Conservation (phyloP, 2,113 vertebrate species). For the Myotis yumanensis region DNA sequence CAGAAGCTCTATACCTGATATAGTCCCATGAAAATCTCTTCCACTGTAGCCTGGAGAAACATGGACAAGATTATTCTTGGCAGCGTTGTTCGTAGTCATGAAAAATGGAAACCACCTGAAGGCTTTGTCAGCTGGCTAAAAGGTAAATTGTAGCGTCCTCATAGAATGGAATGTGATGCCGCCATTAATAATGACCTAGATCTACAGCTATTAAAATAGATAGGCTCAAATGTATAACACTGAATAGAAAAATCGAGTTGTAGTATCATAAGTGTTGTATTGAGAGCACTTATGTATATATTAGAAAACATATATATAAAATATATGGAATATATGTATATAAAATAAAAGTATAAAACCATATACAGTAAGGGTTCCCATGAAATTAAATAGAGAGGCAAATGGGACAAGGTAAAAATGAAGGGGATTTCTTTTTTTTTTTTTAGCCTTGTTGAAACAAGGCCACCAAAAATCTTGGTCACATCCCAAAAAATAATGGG, state of each 20-base stretch:
- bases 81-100: not conserved
- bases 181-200: conserved; percentile 4
- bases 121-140: not conserved
- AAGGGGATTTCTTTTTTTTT: no score
- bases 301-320: conserved; percentile 9
- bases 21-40: not conserved
- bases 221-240: not conserved
- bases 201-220: not conserved
- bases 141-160: not conserved
- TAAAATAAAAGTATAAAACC: conserved; percentile 26
- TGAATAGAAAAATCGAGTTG: not conserved
- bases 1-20: not conserved
- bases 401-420: not conserved
- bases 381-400: not conserved
- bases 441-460: no score
- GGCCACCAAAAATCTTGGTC: no score
- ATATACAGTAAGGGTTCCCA: not conserved
- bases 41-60: not conserved
- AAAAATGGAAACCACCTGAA: conserved; percentile 29
- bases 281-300: not conserved
- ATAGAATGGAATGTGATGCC: not conserved
- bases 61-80: not conserved
- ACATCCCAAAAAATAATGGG: no score
- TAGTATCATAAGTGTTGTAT: not conserved
- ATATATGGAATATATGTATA: not conserved